Base-by-base conservation (phyloP, 2,113 vertebrate genomes). In the Neogobius melanostomus region DNA sequence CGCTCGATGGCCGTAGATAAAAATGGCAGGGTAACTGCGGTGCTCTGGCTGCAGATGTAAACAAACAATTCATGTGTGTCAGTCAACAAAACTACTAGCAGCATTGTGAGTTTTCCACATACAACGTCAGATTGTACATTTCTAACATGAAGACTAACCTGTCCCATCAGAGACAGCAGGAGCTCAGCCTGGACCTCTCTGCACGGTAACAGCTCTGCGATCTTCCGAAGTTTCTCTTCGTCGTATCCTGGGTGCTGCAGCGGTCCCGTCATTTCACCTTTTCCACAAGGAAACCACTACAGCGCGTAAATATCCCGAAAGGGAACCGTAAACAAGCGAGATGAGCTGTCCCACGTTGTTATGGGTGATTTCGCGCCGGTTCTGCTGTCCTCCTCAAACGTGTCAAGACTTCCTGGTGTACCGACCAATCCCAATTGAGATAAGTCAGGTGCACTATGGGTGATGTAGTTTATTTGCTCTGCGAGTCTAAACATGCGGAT, bases 1-100 rank as follows among this genome's bases (percentile, higher is more conserved):
- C 50, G 96, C 93, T 48, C 94, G 95, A 77, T 99, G 96, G 49
- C 98, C 97, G 0, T 98, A 99, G 76, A 99, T 94, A 85, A 99
- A 98, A 85, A 99, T 81, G 4, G 96, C 95, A 8, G 96, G 95
- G 83, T 95, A 95, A 84, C 94, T 95, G 81, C 92, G 95, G 42
- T 99, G 97, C 59, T 95, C 90, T 14, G 94, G 95, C 98, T 98
- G 84, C 46, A 46, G 15, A 61, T 3, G 14, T 44, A 44, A 44
- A 61, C 14, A 44, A 61, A 61, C 14, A 61, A 36, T 36, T 36
- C 28, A 36, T 36, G 28, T 36, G 28, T 56, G 50, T 7, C 6
- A 52, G 14, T 7, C 6, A 7, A 2, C 14, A 1, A 52, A 52
- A n/a, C 7, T 52, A 52, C 15, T 6, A n/a, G 50, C n/a, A 53